These are phyloP conservation scores for Rallus crepitans DNA, from an alignment of 2,797 vertebrate species.

Conservation along the genomic window DNA sequence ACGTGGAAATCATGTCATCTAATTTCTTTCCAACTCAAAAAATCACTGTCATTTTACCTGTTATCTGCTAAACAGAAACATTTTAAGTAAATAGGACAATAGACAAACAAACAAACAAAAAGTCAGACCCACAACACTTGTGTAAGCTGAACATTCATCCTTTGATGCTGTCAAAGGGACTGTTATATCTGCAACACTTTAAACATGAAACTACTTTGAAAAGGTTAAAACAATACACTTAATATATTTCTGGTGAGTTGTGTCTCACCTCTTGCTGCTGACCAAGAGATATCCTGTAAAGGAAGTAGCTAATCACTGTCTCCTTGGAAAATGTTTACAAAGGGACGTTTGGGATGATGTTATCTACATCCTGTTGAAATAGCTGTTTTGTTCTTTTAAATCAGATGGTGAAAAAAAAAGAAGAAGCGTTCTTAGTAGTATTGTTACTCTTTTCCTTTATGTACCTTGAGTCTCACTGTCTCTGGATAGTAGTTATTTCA, in stretches of 20 bases:
- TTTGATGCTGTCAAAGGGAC: not conserved
- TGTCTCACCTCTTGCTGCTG: conserved; percentile 3
- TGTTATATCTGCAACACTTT: not conserved
- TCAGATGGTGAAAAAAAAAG: conserved; percentile 1
- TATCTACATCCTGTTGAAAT: conserved; percentile 55
- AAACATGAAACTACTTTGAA: conserved; percentile 6
- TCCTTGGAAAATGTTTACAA: conserved; percentile 60
- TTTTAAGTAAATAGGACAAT: not conserved
- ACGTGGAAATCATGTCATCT: not conserved
- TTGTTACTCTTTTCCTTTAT: conserved; percentile 17
- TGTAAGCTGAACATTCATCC: not conserved
- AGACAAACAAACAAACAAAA: not conserved
- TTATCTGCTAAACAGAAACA: not conserved
- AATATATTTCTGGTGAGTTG: not conserved
- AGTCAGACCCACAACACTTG: not conserved
- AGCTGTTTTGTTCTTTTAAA: conserved; percentile 34
- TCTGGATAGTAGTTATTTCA: not conserved
- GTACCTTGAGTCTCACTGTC: not conserved
- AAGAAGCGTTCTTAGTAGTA: not conserved
- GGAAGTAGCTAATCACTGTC: conserved; percentile 50
- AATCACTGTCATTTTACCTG: not conserved
- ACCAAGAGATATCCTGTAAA: conserved; percentile 38
- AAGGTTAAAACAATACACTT: conserved; percentile 35
- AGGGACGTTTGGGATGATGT: conserved; percentile 10
- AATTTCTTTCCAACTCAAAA: not conserved